Percentiles rank a stretch among this genome's conserved stretches.
phyloP scores from a whole-genome alignment of 2,113 vertebrate genomes.

The Menura novaehollandiae region DNA sequence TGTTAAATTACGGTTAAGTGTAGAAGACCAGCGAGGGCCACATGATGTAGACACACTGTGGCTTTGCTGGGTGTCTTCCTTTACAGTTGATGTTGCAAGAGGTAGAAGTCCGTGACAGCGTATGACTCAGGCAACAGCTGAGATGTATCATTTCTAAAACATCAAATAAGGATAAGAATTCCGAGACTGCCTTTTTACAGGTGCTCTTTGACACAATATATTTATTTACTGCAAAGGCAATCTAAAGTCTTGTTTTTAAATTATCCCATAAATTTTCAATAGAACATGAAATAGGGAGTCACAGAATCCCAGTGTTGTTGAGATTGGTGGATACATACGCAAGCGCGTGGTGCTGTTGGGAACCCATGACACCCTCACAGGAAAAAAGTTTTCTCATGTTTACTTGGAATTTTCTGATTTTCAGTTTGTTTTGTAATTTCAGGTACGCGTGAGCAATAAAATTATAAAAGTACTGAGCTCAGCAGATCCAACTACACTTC shows the following conservation, averaged over 20 bases:
- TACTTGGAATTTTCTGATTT: neutral
- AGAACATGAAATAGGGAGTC: neutral
- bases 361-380: neutral
- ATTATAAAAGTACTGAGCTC: neutral
- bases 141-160: neutral
- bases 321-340: neutral
- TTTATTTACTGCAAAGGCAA: neutral
- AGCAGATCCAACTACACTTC: neutral
- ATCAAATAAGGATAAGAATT: neutral
- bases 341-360: neutral
- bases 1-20: neutral
- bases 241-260: neutral
- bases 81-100: neutral
- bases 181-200: neutral
- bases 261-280: neutral
- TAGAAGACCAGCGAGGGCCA: neutral
- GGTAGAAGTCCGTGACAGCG: neutral
- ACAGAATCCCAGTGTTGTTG: neutral
- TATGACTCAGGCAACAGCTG: neutral
- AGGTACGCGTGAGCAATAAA: neutral
- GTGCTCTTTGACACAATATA: neutral
- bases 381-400: neutral
- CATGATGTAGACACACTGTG: neutral
- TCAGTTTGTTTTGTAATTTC: neutral
- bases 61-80: neutral